A percentile compares a stretch with the other conserved stretches of the same genome.
Evolutionary conservation across 37 sponge, comb jelly and placozoan genomes (phyloP).

Genomic region (Cliona cf. orientalis): DNA sequence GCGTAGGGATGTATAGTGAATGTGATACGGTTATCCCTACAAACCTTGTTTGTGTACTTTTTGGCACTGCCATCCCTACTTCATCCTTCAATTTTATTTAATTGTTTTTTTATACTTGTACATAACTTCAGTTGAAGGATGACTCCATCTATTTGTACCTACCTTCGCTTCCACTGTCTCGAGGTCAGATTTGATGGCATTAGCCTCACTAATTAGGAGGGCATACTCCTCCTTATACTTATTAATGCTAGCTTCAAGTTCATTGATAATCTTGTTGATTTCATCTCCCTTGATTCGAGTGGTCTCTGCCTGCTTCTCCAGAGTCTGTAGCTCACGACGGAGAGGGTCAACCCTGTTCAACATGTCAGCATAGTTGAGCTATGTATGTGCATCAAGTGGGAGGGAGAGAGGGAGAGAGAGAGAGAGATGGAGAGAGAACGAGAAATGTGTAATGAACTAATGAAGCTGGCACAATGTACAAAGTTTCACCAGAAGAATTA

Average conservation of each 20-base stretch:
- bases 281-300: conserved; percentile 79
- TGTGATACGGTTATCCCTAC: too few species aligned
- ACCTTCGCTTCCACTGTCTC: conserved; percentile 91
- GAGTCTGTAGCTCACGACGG: conserved; percentile 69
- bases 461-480: too few species aligned
- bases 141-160: not conserved
- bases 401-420: too few species aligned
- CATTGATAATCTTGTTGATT: conserved; percentile 71
- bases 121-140: not conserved
- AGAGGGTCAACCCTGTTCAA: conserved; percentile 91
- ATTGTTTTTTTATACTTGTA: not conserved
- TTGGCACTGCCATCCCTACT: too few species aligned
- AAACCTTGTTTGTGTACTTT: too few species aligned
- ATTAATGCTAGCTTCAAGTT: conserved; percentile 84
- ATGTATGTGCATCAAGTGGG: too few species aligned
- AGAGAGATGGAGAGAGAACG: too few species aligned
- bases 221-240: conserved; percentile 98
- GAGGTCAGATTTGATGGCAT: conserved; percentile 87
- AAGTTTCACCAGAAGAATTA: too few species aligned
- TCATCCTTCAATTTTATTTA: too few species aligned
- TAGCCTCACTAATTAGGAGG: conserved; percentile 91
- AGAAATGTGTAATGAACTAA: too few species aligned
- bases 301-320: conserved; percentile 80
- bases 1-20: too few species aligned
- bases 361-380: conserved; percentile 94